phyloP scores from a whole-genome alignment of 2,888 invertebrate genomes.

The Xestia xanthographa region DNA sequence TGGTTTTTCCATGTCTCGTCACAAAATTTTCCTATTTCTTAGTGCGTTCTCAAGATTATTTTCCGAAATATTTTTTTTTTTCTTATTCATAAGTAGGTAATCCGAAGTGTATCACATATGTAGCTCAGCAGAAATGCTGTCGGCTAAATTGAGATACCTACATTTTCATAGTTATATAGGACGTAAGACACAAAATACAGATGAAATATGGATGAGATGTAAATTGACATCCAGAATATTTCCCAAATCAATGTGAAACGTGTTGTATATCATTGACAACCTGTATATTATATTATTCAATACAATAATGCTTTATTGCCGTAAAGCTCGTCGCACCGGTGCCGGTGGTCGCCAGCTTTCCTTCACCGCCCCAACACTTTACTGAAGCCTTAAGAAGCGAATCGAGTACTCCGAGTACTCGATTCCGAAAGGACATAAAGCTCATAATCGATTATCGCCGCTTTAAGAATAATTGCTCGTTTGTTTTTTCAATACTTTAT shows the following conservation, averaged over 20 bases:
- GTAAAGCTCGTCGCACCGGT: constrained; percentile 16
- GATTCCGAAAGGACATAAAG: constrained; percentile 56
- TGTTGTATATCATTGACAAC: constrained; percentile 44
- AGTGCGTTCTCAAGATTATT: background rate
- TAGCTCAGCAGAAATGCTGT: background rate
- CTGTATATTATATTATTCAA: constrained; percentile 28
- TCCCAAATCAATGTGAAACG: constrained; percentile 22
- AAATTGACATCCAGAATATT: constrained; percentile 33
- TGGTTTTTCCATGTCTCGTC: background rate
- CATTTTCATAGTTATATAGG: background rate
- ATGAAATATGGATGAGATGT: constrained; percentile 27
- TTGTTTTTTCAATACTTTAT: constrained; percentile 61
- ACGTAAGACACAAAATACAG: constrained; percentile 5
- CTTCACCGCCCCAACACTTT: constrained; percentile 32
- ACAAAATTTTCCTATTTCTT: background rate
- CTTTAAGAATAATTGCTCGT: constrained; percentile 61
- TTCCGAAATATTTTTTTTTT: background rate
- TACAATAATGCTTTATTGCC: constrained; percentile 22
- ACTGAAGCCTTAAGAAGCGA: constrained; percentile 38
- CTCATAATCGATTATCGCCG: constrained; percentile 62
- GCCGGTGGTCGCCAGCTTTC: constrained; percentile 53
- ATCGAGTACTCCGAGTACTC: constrained; percentile 39
- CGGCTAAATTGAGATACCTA: background rate
- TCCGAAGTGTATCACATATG: background rate
- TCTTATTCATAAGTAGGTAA: background rate